Evolutionary conservation across 2,888 invertebrate genomes (phyloP).

Genomic region (Leptopilina myrica): DNA sequence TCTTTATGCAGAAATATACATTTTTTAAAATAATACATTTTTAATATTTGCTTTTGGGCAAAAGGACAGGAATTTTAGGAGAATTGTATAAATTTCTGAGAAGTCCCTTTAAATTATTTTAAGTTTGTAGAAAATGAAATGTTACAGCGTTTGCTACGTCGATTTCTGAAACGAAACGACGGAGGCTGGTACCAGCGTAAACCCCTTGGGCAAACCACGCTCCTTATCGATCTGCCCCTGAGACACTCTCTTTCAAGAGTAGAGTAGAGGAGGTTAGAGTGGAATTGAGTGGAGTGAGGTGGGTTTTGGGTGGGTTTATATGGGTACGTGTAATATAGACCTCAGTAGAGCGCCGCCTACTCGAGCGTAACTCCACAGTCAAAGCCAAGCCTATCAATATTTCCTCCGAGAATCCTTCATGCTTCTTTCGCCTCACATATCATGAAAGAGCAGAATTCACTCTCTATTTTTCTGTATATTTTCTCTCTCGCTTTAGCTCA

Average conservation of each 20-base stretch:
- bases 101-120: not conserved
- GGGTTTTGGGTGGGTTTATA: constrained; percentile 46
- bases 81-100: too few species aligned
- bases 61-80: too few species aligned
- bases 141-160: constrained; percentile 61
- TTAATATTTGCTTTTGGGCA: too few species aligned
- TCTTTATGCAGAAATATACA: too few species aligned
- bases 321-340: constrained; percentile 65
- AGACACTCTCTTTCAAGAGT: constrained; percentile 66
- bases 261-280: constrained; percentile 52
- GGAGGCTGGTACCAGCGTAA: constrained; percentile 71
- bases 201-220: constrained; percentile 72
- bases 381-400: constrained; percentile 76
- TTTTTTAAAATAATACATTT: too few species aligned
- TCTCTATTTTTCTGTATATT: constrained; percentile 45
- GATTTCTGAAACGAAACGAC: constrained; percentile 65
- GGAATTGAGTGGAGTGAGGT: constrained; percentile 51
- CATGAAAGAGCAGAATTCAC: constrained; percentile 38
- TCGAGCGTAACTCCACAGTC: constrained; percentile 76
- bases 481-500: not conserved
- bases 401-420: constrained; percentile 70
- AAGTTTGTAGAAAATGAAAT: not conserved
- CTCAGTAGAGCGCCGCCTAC: constrained; percentile 71
- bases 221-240: constrained; percentile 75
- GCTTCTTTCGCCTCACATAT: constrained; percentile 56